Evolutionary conservation across 2,113 vertebrate species (phyloP), one percentile per base, ranked within the genome.

Genomic region (Xiphophorus couchianus): DNA sequence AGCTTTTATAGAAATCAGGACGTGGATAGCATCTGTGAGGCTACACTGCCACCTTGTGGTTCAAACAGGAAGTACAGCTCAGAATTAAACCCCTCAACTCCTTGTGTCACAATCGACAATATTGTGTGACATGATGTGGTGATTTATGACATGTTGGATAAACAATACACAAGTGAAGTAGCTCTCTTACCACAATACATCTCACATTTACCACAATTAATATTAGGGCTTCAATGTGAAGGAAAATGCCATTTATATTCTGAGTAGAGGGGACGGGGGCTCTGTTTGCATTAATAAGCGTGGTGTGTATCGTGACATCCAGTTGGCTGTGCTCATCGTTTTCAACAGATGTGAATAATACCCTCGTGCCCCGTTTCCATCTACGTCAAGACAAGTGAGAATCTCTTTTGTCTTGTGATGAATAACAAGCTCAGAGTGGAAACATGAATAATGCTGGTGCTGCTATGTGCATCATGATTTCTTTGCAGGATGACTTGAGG

Each of bases 381-480:
- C 91, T 93, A 89, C 80, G 92, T 93, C 92, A 90, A 81, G 77
- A 85, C 69, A 81, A 81, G 84, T 81, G 83, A 90, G 90, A 90
- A 91, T 86, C 86, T 90, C 85, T 83, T 93, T 91, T 91, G 92
- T 93, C 90, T 93, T 91, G 86, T 93, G 86, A 93, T 93, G 91
- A 93, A 93, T 90, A 87, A 89, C 87, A 86, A 88, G 84, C 91
- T 54, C 76, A 89, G 89, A 89, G 90, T 86, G 86, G 77, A 81
- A 86, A 84, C 84, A 89, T 92, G 90, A 93, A 91, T 91, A 89
- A 93, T 93, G 88, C 39, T 15, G 39, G 39, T 22, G 58, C 71
- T 11, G 85, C 82, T 17, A 67, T 69, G 71, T 33, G 35, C 82
- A 69, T 88, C 77, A 71, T 71, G 75, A 85, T 83, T 80, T 87